Evolutionary conservation across 2,888 invertebrate species (phyloP).

Genomic region (Tryphoninae sp.): DNA sequence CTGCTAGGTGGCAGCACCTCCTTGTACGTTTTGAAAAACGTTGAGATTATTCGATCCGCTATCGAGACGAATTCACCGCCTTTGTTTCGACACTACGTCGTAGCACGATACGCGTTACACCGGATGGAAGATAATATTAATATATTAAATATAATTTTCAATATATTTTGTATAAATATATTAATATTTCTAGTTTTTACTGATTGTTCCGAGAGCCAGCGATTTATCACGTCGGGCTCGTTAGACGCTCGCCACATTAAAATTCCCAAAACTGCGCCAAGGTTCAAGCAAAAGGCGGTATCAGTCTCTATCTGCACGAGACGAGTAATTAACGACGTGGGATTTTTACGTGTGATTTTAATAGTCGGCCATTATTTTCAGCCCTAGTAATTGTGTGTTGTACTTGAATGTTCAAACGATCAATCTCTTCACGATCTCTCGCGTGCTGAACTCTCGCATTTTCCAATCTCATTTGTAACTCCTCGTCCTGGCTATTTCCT

Average conservation of each 20-base stretch:
- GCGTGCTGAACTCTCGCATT: slow-evolving; percentile 55
- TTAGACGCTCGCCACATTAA: slow-evolving; percentile 80
- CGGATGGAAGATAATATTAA: background rate
- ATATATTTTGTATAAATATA: background rate
- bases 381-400: slow-evolving; percentile 9
- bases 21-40: slow-evolving; percentile 78
- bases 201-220: slow-evolving; percentile 72
- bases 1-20: slow-evolving; percentile 73
- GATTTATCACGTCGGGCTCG: slow-evolving; percentile 74
- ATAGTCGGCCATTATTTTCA: background rate
- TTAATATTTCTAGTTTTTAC: slow-evolving; percentile 67
- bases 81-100: slow-evolving; percentile 73
- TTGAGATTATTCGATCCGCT: slow-evolving; percentile 76
- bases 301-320: slow-evolving; percentile 73
- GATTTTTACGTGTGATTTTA: background rate
- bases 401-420: slow-evolving; percentile 72
- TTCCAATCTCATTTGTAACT: slow-evolving; percentile 66
- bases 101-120: background rate
- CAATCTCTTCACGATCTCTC: slow-evolving; percentile 67
- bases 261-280: slow-evolving; percentile 79
- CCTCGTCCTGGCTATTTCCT: slow-evolving; percentile 66
- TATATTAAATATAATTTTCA: slow-evolving; percentile 6
- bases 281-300: slow-evolving; percentile 78
- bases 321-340: background rate
- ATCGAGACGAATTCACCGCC: slow-evolving; percentile 78